Percentiles rank a stretch among this genome's conserved stretches.
These are phyloP conservation scores for Chelonoidis abingdonii DNA, from an alignment of 2,113 vertebrate species.

Conservation along the genomic window DNA sequence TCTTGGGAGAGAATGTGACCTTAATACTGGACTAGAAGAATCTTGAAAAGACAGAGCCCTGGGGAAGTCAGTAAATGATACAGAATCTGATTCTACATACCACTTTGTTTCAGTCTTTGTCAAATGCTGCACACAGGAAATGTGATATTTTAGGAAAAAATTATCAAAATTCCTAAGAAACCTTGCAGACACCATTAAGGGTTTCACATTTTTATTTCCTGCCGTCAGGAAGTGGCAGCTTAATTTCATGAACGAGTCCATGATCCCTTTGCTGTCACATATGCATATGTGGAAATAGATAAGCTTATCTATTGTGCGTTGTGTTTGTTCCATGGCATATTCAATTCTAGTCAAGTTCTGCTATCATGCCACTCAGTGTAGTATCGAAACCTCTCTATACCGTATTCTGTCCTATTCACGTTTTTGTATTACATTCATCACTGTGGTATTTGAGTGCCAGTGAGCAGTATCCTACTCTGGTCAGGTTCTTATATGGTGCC, in stretches of 20 bases:
- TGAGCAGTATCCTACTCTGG: neutral
- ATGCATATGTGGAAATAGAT: neutral
- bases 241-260: conserved; percentile 24
- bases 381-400: neutral
- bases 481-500: neutral
- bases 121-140: neutral
- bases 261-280: neutral
- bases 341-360: neutral
- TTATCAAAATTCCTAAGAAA: conserved; percentile 35
- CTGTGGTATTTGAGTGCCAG: neutral
- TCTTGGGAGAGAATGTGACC: neutral
- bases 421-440: neutral
- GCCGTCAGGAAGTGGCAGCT: neutral
- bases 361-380: neutral
- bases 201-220: conserved; percentile 4
- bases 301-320: neutral
- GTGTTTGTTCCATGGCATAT: neutral
- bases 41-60: neutral
- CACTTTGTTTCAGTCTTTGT: neutral
- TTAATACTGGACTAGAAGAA: neutral
- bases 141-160: neutral
- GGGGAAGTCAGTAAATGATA: neutral
- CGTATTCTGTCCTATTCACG: neutral
- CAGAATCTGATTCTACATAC: neutral
- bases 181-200: neutral